These are phyloP conservation scores for Orchestia grillus DNA, from an alignment of 1,140 invertebrate genomes.

Conservation along the genomic window DNA sequence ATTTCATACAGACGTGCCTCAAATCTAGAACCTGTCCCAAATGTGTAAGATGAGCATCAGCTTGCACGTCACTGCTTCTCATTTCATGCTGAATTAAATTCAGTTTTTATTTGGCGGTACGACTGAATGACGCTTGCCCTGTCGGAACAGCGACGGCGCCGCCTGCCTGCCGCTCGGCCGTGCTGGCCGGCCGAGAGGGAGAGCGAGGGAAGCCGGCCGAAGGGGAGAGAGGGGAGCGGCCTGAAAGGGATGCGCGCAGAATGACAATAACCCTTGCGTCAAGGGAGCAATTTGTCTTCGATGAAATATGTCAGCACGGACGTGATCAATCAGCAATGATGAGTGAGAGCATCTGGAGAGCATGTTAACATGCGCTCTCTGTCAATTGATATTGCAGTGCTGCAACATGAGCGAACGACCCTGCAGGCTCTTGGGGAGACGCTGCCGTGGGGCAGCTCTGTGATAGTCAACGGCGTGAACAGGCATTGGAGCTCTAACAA, in stretches of 20 bases:
- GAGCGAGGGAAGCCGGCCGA: background rate
- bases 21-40: too few species aligned
- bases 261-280: background rate
- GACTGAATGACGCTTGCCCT: too few species aligned
- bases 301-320: background rate
- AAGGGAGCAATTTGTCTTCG: background rate
- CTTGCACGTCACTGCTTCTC: too few species aligned
- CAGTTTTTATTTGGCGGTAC: too few species aligned
- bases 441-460: too few species aligned
- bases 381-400: background rate
- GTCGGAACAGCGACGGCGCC: too few species aligned
- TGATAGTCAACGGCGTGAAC: background rate
- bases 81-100: too few species aligned
- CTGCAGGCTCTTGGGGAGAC: background rate
- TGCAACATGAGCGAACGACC: background rate
- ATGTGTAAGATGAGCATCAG: too few species aligned
- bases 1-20: too few species aligned
- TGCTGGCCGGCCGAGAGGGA: too few species aligned
- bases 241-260: background rate
- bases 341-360: slow-evolving; percentile 9
- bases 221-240: background rate
- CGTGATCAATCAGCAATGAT: slow-evolving; percentile 30
- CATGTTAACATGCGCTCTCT: slow-evolving; percentile 10
- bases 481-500: background rate
- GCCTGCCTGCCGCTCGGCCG: too few species aligned